Percentiles rank a stretch among this genome's conserved stretches.
These are phyloP conservation scores for Pavo muticus DNA, from an alignment of 2,113 vertebrate genomes.

Conservation along the genomic window DNA sequence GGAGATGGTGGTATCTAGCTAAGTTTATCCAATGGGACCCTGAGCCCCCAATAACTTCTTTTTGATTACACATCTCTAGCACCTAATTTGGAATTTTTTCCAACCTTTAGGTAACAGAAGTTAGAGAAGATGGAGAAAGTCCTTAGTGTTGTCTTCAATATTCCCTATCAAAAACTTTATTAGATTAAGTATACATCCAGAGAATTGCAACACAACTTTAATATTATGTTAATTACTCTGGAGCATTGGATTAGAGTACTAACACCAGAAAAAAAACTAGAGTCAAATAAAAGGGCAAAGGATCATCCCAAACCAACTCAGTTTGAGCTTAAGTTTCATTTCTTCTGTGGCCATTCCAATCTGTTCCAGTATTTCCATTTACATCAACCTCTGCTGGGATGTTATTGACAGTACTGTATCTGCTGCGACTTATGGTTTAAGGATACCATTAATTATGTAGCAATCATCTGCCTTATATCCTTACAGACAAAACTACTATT, in stretches of 20 bases:
- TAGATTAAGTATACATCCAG: not conserved
- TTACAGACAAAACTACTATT: not conserved
- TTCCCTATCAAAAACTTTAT: not conserved
- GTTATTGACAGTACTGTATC: not conserved
- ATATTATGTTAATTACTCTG: not conserved
- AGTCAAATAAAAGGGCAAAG: conserved; percentile 3
- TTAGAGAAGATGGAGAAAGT: not conserved
- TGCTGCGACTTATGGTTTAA: not conserved
- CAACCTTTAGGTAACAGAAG: not conserved
- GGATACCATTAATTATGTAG: not conserved
- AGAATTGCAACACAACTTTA: not conserved
- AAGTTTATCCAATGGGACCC: not conserved
- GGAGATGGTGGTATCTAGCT: not conserved
- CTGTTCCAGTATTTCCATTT: not conserved
- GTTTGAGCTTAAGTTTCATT: conserved; percentile 2
- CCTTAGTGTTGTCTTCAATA: not conserved
- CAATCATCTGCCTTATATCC: not conserved
- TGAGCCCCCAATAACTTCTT: not conserved
- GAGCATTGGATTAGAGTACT: not conserved
- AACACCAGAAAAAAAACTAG: not conserved
- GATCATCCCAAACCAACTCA: not conserved
- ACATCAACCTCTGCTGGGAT: not conserved
- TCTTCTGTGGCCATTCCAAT: not conserved
- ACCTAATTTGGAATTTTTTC: not conserved
- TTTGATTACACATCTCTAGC: not conserved